Base-by-base conservation (phyloP, 2,888 invertebrate genomes). In the Acanthopleura granulata region DNA sequence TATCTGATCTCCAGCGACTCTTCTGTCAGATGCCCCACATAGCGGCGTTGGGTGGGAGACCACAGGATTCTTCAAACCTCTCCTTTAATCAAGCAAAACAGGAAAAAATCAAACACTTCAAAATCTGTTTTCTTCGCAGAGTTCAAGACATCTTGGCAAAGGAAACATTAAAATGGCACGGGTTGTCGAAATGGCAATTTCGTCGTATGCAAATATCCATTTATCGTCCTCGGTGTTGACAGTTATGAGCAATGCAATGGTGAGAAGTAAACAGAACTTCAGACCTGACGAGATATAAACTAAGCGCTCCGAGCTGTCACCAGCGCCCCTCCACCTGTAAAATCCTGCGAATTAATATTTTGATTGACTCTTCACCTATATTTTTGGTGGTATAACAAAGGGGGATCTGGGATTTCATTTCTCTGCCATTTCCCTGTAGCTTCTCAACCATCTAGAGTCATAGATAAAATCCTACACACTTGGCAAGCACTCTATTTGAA, bases 361-460 rank as follows among this genome's bases (percentile, higher is more conserved):
- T 57, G 22, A 57, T 57, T 22, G n/a, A 57, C 22, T 57, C 57
- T n/a, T 57, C 57, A 57, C 57, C 57, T 22, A 57, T 57, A 57
- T 18, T 57, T 57, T 57, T 57, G 40, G 22, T 57, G 57, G 3
- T 57, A n/a, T 57, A 18, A n/a, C 57, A 57, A 57, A 57, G 57
- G 57, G 4, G 3, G 22, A 22, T 18, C 22, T n/a, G 57, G 57
- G 57, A 57, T 57, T 57, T 57, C 18, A 57, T 57, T 57, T 57
- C 57, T 57, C 57, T 57, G 57, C 57, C 57, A 57, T n/a, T 6
- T 57, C 57, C 57, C 22, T 57, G 57, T 57, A 57, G 22, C 57
- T 57, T 57, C 57, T 57, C 57, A 57, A 57, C 57, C n/a, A 22
- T 57, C 57, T 57, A 57, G 57, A 57, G 57, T 18, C n/a, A 57